phyloP scores from a whole-genome alignment of 2,113 vertebrate genomes.

The Sphyrna mokarran region DNA sequence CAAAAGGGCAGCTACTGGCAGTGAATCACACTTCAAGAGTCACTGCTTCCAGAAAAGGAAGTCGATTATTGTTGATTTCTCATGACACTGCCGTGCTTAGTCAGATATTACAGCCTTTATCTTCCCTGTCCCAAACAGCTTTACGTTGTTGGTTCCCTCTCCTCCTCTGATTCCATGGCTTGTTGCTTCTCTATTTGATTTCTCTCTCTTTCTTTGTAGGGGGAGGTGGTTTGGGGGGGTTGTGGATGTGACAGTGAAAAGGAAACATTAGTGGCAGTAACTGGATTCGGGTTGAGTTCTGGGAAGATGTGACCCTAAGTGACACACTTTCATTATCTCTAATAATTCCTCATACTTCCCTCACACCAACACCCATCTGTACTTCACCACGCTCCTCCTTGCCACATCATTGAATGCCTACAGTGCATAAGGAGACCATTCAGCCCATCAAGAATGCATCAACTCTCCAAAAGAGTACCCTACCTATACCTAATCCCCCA shows the following conservation, averaged over 20 bases:
- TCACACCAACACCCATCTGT: not conserved
- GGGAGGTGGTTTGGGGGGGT: not conserved
- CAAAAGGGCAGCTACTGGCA: conserved; percentile 2
- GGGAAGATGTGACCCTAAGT: not conserved
- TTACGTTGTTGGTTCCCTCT: not conserved
- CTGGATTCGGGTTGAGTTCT: not conserved
- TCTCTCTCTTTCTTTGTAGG: not conserved
- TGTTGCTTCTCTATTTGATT: not conserved
- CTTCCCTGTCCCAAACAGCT: not conserved
- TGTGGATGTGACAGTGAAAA: too few relatives aligned
- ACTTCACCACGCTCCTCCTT: not conserved
- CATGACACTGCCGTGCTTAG: not conserved
- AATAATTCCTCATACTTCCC: not conserved
- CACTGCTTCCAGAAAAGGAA: not conserved
- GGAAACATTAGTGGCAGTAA: not conserved
- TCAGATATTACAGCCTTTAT: not conserved
- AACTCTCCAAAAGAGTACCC: too few relatives aligned
- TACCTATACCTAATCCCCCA: too few relatives aligned
- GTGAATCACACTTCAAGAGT: conserved; percentile 1
- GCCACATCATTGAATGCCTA: not conserved
- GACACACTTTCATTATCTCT: not conserved
- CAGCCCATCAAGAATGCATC: too few relatives aligned
- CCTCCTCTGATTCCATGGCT: not conserved
- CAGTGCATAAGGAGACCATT: too few relatives aligned
- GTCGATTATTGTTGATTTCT: not conserved